Percentiles rank a stretch among this genome's conserved stretches.
Conservation (phyloP, 2,113 vertebrate species). For the Chlamydotis undulata region DNA sequence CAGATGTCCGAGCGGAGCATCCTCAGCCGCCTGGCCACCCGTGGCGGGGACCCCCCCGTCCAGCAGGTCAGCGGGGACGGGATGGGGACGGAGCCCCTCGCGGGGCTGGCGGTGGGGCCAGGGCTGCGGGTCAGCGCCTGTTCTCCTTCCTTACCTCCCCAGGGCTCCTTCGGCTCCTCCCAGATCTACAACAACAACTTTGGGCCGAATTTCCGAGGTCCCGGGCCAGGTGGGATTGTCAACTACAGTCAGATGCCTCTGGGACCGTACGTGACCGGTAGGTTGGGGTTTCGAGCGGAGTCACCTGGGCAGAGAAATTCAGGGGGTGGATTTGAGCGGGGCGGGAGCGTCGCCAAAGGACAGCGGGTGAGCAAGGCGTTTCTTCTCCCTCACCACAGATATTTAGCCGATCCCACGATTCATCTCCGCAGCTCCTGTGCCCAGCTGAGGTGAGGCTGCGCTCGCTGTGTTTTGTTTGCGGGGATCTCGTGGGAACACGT, state of each 20-base stretch:
- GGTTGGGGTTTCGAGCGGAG: background rate
- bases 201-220: conserved; percentile 88
- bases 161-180: conserved; percentile 89
- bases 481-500: too few relatives aligned
- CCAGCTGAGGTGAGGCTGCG: conserved; percentile 69
- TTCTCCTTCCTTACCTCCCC: background rate
- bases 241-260: conserved; percentile 99
- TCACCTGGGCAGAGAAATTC: background rate
- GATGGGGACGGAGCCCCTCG: accelerated
- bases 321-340: background rate
- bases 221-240: conserved; percentile 89
- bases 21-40: conserved; percentile 93
- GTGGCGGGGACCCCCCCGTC: conserved; percentile 84
- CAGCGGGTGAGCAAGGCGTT: background rate
- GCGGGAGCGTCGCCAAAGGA: background rate
- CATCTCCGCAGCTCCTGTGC: conserved; percentile 53
- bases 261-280: conserved; percentile 96
- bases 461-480: accelerated
- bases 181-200: conserved; percentile 93
- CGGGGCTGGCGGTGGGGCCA: background rate
- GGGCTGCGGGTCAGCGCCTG: background rate
- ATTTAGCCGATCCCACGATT: conserved; percentile 71
- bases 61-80: conserved; percentile 82
- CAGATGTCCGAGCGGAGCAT: conserved; percentile 98
- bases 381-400: conserved; percentile 69